These are phyloP conservation scores for Phoenicopterus ruber DNA, from an alignment of 2,113 vertebrate genomes.

Conservation along the genomic window DNA sequence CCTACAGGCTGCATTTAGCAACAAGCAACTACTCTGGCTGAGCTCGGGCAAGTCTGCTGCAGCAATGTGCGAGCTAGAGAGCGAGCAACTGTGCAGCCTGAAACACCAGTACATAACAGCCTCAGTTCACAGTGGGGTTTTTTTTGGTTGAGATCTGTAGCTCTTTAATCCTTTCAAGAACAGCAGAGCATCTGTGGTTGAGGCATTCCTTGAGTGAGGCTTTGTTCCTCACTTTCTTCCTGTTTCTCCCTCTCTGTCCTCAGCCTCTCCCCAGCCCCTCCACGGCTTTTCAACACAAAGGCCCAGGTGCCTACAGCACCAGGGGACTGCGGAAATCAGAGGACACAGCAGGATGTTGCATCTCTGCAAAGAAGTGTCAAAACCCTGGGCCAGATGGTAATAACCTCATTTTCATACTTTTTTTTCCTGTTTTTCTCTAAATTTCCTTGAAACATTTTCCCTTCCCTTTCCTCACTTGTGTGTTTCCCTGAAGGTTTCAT, in stretches of 20 bases:
- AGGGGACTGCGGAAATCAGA: not conserved
- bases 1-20: fast-evolving
- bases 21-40: not conserved
- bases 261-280: not conserved
- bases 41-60: not conserved
- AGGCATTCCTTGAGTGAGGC: not conserved
- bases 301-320: not conserved
- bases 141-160: not conserved
- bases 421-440: fast-evolving
- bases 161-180: not conserved
- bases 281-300: not conserved
- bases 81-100: fast-evolving
- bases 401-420: not conserved
- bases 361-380: not conserved
- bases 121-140: no score
- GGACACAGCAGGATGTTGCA: not conserved
- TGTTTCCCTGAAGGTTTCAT: not conserved
- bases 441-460: not conserved
- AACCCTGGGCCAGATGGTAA: not conserved
- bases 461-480: no score
- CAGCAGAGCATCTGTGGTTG: not conserved
- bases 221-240: not conserved
- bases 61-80: fast-evolving
- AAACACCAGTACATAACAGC: no score
- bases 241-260: not conserved